A percentile compares a stretch with the other conserved stretches of the same genome.
These are phyloP conservation scores for Serrognathus titanus DNA, from an alignment of 2,888 invertebrate species.

Conservation along the genomic window DNA sequence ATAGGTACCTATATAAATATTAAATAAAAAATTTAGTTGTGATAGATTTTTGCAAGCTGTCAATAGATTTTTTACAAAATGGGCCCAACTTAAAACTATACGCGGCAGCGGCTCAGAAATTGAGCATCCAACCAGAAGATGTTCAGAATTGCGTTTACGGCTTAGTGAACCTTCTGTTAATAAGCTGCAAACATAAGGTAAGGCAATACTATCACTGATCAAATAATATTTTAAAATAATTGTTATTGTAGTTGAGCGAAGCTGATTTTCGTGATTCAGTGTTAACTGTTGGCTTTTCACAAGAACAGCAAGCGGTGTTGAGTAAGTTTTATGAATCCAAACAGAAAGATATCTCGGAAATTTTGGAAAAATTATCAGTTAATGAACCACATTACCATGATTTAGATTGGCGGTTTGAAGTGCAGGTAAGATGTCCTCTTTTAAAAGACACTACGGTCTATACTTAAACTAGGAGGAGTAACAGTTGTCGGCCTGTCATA, in stretches of 20 bases:
- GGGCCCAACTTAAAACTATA: constrained; percentile 64
- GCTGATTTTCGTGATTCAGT: constrained; percentile 52
- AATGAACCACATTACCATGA: constrained; percentile 54
- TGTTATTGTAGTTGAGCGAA: constrained; percentile 46
- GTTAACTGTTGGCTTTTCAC: constrained; percentile 55
- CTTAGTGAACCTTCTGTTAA: constrained; percentile 67
- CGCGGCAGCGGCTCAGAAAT: constrained; percentile 61
- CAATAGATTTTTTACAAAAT: constrained; percentile 64
- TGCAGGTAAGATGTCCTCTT: constrained; percentile 49
- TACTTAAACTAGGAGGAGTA: no score
- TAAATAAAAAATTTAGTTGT: constrained; percentile 51
- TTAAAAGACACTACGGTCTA: no score
- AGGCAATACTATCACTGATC: constrained; percentile 29
- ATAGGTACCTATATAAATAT: not conserved
- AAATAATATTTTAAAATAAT: constrained; percentile 1
- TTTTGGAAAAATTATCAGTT: constrained; percentile 49
- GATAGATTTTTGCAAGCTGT: constrained; percentile 67
- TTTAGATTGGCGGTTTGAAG: constrained; percentile 66
- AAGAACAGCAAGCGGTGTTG: constrained; percentile 59
- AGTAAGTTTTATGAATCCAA: constrained; percentile 58
- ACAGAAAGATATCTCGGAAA: constrained; percentile 53
- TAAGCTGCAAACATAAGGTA: constrained; percentile 69
- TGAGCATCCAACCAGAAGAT: constrained; percentile 53
- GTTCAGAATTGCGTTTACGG: constrained; percentile 69
- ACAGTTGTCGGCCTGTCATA: no score